Evolutionary conservation across 2,797 vertebrate species (phyloP).

Genomic region (Onychomys torridus): DNA sequence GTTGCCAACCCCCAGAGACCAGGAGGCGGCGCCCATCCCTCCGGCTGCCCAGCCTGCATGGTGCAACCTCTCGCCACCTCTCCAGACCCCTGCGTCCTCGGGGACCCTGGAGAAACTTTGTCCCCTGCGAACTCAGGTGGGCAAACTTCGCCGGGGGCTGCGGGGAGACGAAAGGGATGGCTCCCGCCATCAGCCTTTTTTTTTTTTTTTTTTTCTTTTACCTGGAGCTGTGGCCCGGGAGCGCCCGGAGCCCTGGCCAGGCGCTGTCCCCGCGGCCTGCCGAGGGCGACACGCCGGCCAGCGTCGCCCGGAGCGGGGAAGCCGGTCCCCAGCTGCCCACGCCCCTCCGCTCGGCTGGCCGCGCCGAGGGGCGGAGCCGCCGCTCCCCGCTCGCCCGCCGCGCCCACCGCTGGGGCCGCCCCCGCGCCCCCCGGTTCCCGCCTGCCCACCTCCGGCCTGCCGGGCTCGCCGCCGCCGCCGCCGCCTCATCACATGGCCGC

Average conservation of each 20-base stretch:
- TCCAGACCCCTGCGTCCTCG: neutral
- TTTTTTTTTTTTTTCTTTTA: neutral
- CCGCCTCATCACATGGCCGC: slow-evolving; percentile 73
- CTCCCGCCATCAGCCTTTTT: neutral
- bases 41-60: neutral
- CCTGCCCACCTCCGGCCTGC: slow-evolving; percentile 53
- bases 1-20: slow-evolving; percentile 49
- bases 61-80: slow-evolving; percentile 31
- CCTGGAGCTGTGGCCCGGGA: slow-evolving; percentile 57
- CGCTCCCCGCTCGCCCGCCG: slow-evolving; percentile 32
- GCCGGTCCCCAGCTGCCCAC: slow-evolving; percentile 65
- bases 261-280: slow-evolving; percentile 47
- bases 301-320: neutral
- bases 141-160: slow-evolving; percentile 39
- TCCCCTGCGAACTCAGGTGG: slow-evolving; percentile 10
- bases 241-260: neutral
- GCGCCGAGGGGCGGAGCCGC: slow-evolving; percentile 74
- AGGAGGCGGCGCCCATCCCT: slow-evolving; percentile 59
- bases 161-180: neutral
- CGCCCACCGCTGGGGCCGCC: slow-evolving; percentile 28
- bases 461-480: neutral
- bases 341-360: slow-evolving; percentile 65
- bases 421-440: slow-evolving; percentile 33
- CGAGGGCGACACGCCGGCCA: neutral
- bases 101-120: neutral